Base-by-base conservation (phyloP, 2,888 invertebrate genomes). In the Glyphotaelius pellucidus region DNA sequence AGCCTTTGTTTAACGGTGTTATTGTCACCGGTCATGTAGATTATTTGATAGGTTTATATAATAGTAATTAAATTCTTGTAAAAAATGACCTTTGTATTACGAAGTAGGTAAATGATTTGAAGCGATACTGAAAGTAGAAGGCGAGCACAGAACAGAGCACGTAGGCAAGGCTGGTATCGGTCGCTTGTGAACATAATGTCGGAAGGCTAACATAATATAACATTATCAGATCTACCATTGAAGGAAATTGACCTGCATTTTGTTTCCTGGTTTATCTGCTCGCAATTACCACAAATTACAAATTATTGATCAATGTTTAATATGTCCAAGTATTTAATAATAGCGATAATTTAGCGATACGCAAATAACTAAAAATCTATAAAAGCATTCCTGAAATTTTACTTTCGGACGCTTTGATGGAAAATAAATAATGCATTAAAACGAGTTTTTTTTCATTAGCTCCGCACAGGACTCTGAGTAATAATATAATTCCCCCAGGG, bases 11-110 rank as follows among this genome's bases (percentile, higher is more conserved):
- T 81, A 9, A 14, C 32, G 32, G 81, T 81, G 67, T 67, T 67
- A 67, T n/a, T 67, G 67, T 67, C 67, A 67, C 67, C 67, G 67
- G 67, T 67, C 25, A n/a, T 25, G 25, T 67, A 67, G 67, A 67
- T 67, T 67, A 67, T 67, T 67, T 67, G 67, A 67, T 67, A 67
- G 67, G 67, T n/a, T 67, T 67, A 67, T 67, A n/a, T n/a, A n/a
- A n/a, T n/a, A 67, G n/a, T 67, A 25, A 67, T 67, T 25, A 67
- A 67, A 67, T 25, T 67, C 52, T 4, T 19, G 7, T 67, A 67
- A 67, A 25, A 67, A 67, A 67, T 67, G 25, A n/a, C n/a, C 67
- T 67, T 67, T 67, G 9, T 25, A 67, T 67, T 67, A 25, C 25
- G n/a, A 67, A 2, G 67, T 25, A 67, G 25, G 67, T 67, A 25